Conservation (phyloP, 2,113 vertebrate species). For the Eulemur rufifrons region DNA sequence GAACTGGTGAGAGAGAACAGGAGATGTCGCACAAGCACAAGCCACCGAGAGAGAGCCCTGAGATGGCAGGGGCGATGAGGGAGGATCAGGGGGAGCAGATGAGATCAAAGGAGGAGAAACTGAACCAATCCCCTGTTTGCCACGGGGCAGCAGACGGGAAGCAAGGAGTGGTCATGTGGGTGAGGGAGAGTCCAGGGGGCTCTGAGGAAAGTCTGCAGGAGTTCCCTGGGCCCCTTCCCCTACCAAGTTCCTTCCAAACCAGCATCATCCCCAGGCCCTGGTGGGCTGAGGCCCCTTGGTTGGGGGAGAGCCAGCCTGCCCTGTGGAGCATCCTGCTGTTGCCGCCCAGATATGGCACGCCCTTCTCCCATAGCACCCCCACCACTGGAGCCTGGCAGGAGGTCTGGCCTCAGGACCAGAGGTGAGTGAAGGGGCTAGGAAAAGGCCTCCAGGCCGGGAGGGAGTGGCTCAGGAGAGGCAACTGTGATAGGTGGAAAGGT, state of each 20-base stretch:
- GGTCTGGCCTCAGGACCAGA: slow-evolving; percentile 58
- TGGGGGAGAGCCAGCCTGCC: slow-evolving; percentile 54
- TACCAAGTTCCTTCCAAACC: slow-evolving; percentile 39
- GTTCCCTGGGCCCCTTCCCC: slow-evolving; percentile 34
- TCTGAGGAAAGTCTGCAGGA: slow-evolving; percentile 37
- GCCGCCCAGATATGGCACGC: slow-evolving; percentile 57
- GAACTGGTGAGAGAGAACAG: not conserved
- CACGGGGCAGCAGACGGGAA: not conserved
- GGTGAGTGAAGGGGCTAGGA: slow-evolving; percentile 51
- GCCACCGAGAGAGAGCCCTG: not conserved
- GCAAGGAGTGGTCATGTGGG: not conserved
- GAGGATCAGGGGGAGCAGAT: not conserved
- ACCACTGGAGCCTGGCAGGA: slow-evolving; percentile 64
- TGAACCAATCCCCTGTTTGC: not conserved
- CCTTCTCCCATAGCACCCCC: slow-evolving; percentile 56
- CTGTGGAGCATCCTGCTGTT: slow-evolving; percentile 64
- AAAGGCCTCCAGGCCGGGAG: not conserved
- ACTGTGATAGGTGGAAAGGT: not conserved
- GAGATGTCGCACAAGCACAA: not conserved
- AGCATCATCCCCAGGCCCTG: slow-evolving; percentile 21
- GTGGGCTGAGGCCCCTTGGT: slow-evolving; percentile 59
- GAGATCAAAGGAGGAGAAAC: slow-evolving; percentile 26
- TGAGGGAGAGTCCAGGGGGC: not conserved
- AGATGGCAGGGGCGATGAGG: not conserved
- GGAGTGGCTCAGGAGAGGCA: not conserved